Base-by-base conservation (phyloP, 35 echinoderm and acorn worm genomes). In the Holothuria glaberrima region DNA sequence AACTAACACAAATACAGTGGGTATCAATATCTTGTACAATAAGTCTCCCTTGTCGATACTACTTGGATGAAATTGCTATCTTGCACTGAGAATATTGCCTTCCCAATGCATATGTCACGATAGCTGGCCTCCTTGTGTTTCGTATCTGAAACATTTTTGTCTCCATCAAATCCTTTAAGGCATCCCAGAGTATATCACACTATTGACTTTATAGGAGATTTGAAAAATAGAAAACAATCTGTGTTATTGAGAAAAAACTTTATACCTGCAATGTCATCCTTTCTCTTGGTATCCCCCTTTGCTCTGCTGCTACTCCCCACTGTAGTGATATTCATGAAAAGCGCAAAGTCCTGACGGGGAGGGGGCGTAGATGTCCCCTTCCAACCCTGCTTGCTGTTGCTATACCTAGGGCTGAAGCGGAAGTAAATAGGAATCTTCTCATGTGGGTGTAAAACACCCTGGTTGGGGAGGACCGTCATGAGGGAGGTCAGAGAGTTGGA, bases 301-400 rank as follows among this genome's bases (percentile, higher is more conserved):
- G 5, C 71, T 27, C 93, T 88, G 26, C 88, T 71, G 48, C 76
- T 90, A 54, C 93, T 99, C 6, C 97, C 97, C 31, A 95, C 86
- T 56, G 92, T 89, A 18, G 67, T 89, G 86, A 99, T 91, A 16
- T 95, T 88, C 91, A 98, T 94, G 88, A 92, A 99, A 21, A 99
- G 88, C 3, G 93, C 93, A 93, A 93, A 99, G 89, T 99, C 97
- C 69, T 99, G 97, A 35, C 97, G 75, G 7, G 93, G 97, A 19
- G 97, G 90, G 29, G 93, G 90, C 17, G 82, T 88, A 9, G 90
- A 72, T 9, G 91, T 99, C 14, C 97, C 89, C 68, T 99, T 99
- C 97, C 97, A 99, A 5, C 96, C 97, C 68, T 95, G 89, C 59
- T 65, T 82, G 22, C 91, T 59, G 19, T 72, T 89, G 90, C 74